These are phyloP conservation scores for Notothenia rossii DNA, from an alignment of 2,113 vertebrate species.

Conservation along the genomic window DNA sequence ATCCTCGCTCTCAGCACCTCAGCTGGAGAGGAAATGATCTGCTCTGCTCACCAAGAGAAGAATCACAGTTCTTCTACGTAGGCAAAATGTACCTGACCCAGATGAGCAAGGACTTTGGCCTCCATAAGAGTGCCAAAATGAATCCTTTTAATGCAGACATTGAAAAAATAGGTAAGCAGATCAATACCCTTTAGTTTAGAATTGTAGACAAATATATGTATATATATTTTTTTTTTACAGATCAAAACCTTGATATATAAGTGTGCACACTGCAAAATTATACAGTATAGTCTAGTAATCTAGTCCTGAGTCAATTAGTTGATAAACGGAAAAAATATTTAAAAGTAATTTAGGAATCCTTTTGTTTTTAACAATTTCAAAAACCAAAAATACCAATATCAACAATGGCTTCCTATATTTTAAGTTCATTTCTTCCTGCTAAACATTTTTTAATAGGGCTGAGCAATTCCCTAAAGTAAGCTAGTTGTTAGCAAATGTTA, in stretches of 20 bases:
- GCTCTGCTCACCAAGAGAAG: constrained; percentile 5
- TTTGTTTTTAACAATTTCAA: no score
- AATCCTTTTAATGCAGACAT: neutral
- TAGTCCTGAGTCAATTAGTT: neutral
- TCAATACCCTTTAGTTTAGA: neutral
- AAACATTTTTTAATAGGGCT: no score
- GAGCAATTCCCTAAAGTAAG: neutral
- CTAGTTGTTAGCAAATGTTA: neutral
- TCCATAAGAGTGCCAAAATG: neutral
- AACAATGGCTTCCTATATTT: no score
- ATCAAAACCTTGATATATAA: neutral
- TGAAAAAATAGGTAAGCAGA: neutral
- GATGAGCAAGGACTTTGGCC: neutral
- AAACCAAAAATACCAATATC: no score
- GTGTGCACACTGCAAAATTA: neutral
- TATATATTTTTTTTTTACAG: neutral
- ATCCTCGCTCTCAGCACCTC: constrained; percentile 4
- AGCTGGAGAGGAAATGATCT: constrained; percentile 33
- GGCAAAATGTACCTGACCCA: neutral
- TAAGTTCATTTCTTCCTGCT: no score
- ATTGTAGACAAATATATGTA: neutral
- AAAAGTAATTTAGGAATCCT: no score
- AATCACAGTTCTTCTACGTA: neutral
- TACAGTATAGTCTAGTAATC: neutral
- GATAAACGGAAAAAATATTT: neutral